These are phyloP conservation scores for Rhopalosiphum padi DNA, from an alignment of 1,140 invertebrate genomes.

Conservation along the genomic window DNA sequence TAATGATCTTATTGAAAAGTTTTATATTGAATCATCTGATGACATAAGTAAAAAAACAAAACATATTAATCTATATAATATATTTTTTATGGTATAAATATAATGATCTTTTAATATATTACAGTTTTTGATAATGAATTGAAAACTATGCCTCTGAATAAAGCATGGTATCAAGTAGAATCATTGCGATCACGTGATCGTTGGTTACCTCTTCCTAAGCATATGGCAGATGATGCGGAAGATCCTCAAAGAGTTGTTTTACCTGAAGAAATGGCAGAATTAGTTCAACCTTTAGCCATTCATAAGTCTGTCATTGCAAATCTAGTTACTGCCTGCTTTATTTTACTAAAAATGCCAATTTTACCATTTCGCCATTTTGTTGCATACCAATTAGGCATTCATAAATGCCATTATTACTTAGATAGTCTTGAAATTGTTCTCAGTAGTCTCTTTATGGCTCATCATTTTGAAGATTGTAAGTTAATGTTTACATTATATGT, in stretches of 20 bases:
- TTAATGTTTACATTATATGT: neutral
- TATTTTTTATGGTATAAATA: neutral
- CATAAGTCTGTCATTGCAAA: slow-evolving; percentile 45
- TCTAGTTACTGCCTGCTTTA: slow-evolving; percentile 37
- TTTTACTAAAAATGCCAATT: slow-evolving; percentile 55
- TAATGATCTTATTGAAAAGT: slow-evolving; percentile 41
- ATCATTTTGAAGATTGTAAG: slow-evolving; percentile 53
- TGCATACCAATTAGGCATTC: slow-evolving; percentile 33
- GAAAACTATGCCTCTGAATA: slow-evolving; percentile 40
- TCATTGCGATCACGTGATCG: slow-evolving; percentile 70
- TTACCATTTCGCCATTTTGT: slow-evolving; percentile 49
- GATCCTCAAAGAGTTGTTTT: slow-evolving; percentile 71
- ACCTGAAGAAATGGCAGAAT: slow-evolving; percentile 70
- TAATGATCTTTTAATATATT: neutral
- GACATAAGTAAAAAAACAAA: slow-evolving; percentile 35
- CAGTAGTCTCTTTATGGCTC: slow-evolving; percentile 53
- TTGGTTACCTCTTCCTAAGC: slow-evolving; percentile 67
- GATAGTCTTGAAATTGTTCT: slow-evolving; percentile 47
- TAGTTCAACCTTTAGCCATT: slow-evolving; percentile 71
- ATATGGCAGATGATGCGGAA: slow-evolving; percentile 62
- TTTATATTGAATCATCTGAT: slow-evolving; percentile 37
- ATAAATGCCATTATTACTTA: slow-evolving; percentile 51
- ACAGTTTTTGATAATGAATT: slow-evolving; percentile 42
- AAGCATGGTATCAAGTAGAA: slow-evolving; percentile 71
- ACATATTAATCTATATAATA: neutral